phyloP scores from a whole-genome alignment of 2,888 invertebrate genomes.

The Cheilosia grossa region DNA sequence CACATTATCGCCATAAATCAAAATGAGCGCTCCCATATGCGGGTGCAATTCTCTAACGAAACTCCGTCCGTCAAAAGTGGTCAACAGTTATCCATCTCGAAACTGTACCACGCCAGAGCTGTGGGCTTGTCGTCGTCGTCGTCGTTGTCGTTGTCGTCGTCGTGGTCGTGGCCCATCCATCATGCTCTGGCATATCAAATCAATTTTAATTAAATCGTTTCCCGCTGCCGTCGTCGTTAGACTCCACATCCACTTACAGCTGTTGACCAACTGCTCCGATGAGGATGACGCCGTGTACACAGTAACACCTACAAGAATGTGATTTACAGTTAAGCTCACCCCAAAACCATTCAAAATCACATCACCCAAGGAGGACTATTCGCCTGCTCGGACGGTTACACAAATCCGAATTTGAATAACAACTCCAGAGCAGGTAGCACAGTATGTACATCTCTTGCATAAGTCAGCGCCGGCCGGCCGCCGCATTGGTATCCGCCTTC shows the following conservation, averaged over 20 bases:
- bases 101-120: constrained; percentile 1
- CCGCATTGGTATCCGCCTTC: constrained; percentile 47
- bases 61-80: constrained; percentile 19
- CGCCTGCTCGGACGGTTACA: constrained; percentile 63
- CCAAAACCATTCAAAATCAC: constrained; percentile 64
- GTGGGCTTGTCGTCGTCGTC: background rate
- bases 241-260: constrained; percentile 38
- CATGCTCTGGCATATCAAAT: constrained; percentile 73
- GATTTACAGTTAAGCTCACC: constrained; percentile 73
- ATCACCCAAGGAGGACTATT: constrained; percentile 62
- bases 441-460: constrained; percentile 43
- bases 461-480: constrained; percentile 24
- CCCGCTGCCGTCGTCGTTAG: constrained; percentile 35
- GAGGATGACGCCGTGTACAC: constrained; percentile 35
- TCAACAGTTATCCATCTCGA: constrained; percentile 44
- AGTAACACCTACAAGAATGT: constrained; percentile 74
- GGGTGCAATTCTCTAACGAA: constrained; percentile 57
- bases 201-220: constrained; percentile 74
- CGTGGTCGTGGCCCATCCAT: constrained; percentile 63
- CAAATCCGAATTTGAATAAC: constrained; percentile 71
- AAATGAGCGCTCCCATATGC: constrained; percentile 64
- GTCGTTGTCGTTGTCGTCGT: constrained; percentile 34
- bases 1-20: constrained; percentile 74
- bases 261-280: constrained; percentile 68
- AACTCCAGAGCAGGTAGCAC: constrained; percentile 70